Conservation (phyloP, 2,113 vertebrate genomes). For the Misgurnus mizolepis region DNA sequence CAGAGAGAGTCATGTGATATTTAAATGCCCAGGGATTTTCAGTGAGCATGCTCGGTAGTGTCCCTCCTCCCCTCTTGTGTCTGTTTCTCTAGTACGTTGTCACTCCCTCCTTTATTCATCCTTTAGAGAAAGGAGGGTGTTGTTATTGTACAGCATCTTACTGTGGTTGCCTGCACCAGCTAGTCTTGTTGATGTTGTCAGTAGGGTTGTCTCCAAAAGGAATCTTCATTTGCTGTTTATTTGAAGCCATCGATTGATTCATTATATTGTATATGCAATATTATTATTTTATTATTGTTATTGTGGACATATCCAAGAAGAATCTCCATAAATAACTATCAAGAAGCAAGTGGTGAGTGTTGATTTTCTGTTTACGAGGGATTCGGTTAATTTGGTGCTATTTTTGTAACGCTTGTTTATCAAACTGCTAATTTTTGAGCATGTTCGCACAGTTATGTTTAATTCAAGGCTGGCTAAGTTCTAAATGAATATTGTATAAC, state of each 20-base stretch:
- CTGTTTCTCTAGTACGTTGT: neutral
- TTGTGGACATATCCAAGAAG: constrained; percentile 40
- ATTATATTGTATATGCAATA: neutral
- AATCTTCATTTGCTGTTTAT: neutral
- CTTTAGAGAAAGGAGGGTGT: constrained; percentile 54
- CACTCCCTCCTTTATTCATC: constrained; percentile 55
- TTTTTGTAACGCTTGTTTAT: neutral
- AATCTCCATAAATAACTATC: constrained; percentile 5
- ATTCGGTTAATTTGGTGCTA: neutral
- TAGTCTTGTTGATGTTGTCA: constrained; percentile 32
- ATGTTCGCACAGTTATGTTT: constrained; percentile 29
- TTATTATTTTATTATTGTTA: constrained; percentile 6
- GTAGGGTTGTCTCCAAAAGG: constrained; percentile 1
- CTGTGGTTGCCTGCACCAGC: constrained; percentile 33
- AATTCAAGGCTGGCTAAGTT: constrained; percentile 7
- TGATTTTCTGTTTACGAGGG: constrained; percentile 16
- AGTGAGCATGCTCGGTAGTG: constrained; percentile 61
- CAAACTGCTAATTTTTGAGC: neutral
- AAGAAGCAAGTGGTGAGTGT: constrained; percentile 56
- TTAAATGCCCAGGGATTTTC: constrained; percentile 71
- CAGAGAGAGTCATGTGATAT: constrained; percentile 68
- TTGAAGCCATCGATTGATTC: neutral
- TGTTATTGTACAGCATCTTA: constrained; percentile 65
- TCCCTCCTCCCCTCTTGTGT: constrained; percentile 17
- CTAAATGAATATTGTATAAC: constrained; percentile 15